Base-by-base conservation (phyloP, 2,888 invertebrate species). In the Nomada ferruginata region DNA sequence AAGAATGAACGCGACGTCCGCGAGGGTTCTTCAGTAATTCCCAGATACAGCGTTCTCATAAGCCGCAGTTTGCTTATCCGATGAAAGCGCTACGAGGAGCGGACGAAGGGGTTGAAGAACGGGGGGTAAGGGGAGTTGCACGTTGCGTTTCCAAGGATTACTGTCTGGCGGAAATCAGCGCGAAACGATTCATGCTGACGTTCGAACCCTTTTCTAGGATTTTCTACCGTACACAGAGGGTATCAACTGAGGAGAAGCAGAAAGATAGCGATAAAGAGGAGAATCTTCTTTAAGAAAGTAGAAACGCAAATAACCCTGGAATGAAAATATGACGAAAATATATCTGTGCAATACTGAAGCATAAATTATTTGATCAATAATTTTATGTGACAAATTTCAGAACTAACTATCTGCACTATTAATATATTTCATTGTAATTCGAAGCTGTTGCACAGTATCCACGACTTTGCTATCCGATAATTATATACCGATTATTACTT, bases 61-160 rank as follows among this genome's bases (percentile, higher is more conserved):
- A 79, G 74, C 26, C 57, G 63, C 68, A 44, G 63, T 79, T 69
- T 79, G 78, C 74, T 78, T 74, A 69, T 78, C 63, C 74, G 68
- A 63, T 52, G 74, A 69, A 68, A 74, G 78, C 74, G 26, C 18
- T 23, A n/a, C 42, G 57, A 13, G 26, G 72, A 42, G 18, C 20
- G 47, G 11, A 5, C 50, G 9, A 9, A 36, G 47, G 61, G 26
- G 15, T 57, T 20, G 57, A 13, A 13, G 57, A 23, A 57, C 57
- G 0, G 42, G 11, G 29, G 29, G 29, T 15, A 15, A 2, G 23
- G 18, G 42, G 42, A 5, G 50, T 11, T 47, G 26, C 15, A 29
- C 13, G 44, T n/a, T 20, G 55, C 44, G 64, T 78, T 68, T 66
- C 55, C 73, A 63, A 44, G 63, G 78, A 73, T 78, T 73, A 78